Evolutionary conservation across 1,140 invertebrate genomes (phyloP).

Genomic region (Solenopsis invicta): DNA sequence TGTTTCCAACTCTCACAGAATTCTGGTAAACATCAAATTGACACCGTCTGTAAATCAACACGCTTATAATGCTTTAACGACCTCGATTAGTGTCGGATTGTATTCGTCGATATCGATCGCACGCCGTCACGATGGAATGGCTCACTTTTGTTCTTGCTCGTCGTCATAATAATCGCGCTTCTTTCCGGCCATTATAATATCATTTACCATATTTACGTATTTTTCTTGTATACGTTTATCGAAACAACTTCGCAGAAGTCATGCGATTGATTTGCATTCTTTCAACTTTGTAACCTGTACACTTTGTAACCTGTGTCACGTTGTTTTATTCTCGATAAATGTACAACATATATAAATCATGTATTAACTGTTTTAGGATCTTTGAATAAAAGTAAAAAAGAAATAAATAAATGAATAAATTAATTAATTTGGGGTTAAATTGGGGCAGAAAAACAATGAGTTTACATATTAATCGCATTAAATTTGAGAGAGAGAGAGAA

Average conservation of each 20-base stretch:
- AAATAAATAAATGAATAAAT: neutral
- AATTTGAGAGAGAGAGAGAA: too few species aligned
- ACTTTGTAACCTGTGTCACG: neutral
- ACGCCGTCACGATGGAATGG: neutral
- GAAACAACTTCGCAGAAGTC: neutral
- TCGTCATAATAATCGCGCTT: slow-evolving; percentile 16
- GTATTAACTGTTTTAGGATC: neutral
- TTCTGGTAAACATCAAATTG: slow-evolving; percentile 28
- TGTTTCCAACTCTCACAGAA: neutral
- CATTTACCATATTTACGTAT: neutral
- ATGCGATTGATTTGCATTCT: neutral
- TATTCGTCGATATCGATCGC: slow-evolving; percentile 53
- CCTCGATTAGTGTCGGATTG: slow-evolving; percentile 48
- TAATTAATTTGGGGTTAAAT: too few species aligned
- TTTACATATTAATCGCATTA: neutral
- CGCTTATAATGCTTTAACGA: slow-evolving; percentile 39
- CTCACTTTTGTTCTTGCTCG: slow-evolving; percentile 32
- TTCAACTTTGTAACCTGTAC: neutral
- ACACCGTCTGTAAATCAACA: slow-evolving; percentile 46
- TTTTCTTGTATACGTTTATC: slow-evolving; percentile 10
- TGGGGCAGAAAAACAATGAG: neutral
- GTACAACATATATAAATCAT: neutral
- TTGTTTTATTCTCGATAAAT: neutral
- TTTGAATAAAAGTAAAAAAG: neutral
- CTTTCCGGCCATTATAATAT: slow-evolving; percentile 41